These are phyloP conservation scores for Rhagium mordax DNA, from an alignment of 2,888 invertebrate genomes.

Conservation along the genomic window DNA sequence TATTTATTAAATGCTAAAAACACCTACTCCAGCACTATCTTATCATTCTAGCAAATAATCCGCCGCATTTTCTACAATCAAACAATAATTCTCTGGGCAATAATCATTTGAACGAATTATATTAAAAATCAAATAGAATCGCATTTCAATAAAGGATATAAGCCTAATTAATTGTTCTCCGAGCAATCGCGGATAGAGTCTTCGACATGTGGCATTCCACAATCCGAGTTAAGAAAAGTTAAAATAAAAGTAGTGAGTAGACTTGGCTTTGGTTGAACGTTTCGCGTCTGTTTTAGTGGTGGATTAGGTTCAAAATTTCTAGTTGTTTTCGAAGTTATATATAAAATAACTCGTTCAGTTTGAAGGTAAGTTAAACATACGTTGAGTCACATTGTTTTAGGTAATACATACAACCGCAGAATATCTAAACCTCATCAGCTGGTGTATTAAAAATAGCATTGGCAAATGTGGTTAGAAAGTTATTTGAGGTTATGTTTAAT, in stretches of 20 bases:
- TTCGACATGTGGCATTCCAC: slow-evolving; percentile 28
- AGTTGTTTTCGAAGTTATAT: slow-evolving; percentile 3
- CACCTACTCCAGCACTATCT: too few species aligned
- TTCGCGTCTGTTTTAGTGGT: slow-evolving; percentile 26
- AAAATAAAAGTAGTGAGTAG: slow-evolving; percentile 21
- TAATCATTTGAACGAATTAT: neutral
- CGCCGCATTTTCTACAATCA: neutral
- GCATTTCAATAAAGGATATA: neutral
- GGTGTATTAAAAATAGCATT: slow-evolving; percentile 6
- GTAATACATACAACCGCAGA: too few species aligned
- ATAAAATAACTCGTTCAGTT: slow-evolving; percentile 5
- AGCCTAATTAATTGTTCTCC: neutral
- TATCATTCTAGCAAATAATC: neutral
- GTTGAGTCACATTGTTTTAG: neutral
- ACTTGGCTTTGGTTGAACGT: neutral
- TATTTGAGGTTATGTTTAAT: slow-evolving; percentile 31
- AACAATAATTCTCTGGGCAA: neutral
- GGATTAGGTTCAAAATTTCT: slow-evolving; percentile 6
- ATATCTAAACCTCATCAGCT: too few species aligned
- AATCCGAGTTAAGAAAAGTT: slow-evolving; percentile 16
- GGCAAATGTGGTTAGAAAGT: slow-evolving; percentile 8
- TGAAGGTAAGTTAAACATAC: slow-evolving; percentile 18
- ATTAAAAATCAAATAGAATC: neutral
- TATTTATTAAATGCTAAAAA: too few species aligned
- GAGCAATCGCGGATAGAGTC: slow-evolving; percentile 1